Evolutionary conservation across 2,888 invertebrate genomes (phyloP).

Genomic region (Anticlea derivata): DNA sequence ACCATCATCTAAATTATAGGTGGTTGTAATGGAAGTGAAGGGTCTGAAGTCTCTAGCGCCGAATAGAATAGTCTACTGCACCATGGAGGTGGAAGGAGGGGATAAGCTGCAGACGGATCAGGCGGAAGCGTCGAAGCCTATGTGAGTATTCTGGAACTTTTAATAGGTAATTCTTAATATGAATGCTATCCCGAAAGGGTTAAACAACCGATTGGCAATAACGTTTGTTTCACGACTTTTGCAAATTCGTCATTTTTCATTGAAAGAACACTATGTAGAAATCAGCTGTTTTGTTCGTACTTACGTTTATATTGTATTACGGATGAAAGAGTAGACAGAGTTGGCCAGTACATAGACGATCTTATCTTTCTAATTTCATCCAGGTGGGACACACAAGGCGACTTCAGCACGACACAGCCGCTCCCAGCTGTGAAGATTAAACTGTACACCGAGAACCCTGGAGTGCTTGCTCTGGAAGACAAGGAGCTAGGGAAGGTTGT

Average conservation of each 20-base stretch:
- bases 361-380: neutral
- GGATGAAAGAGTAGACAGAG: no score
- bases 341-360: no score
- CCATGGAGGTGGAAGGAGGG: slow-evolving; percentile 99
- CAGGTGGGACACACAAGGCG: slow-evolving; percentile 99
- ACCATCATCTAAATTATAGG: slow-evolving; percentile 83
- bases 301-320: no score
- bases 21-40: slow-evolving; percentile 99
- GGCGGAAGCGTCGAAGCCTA: slow-evolving; percentile 99
- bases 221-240: no score
- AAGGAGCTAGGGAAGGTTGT: slow-evolving; percentile 98
- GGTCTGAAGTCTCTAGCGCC: slow-evolving; percentile 98
- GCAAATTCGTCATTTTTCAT: no score
- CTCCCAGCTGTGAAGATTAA: slow-evolving; percentile 99
- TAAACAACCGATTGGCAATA: no score
- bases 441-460: slow-evolving; percentile 98
- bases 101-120: slow-evolving; percentile 99
- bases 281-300: no score
- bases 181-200: no score
- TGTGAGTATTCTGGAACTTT: slow-evolving; percentile 85
- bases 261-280: no score
- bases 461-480: slow-evolving; percentile 98
- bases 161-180: no score
- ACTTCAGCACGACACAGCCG: slow-evolving; percentile 99
- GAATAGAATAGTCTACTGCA: slow-evolving; percentile 99